Base-by-base conservation (phyloP, 2,113 vertebrate species). In the Aptenodytes forsteri region DNA sequence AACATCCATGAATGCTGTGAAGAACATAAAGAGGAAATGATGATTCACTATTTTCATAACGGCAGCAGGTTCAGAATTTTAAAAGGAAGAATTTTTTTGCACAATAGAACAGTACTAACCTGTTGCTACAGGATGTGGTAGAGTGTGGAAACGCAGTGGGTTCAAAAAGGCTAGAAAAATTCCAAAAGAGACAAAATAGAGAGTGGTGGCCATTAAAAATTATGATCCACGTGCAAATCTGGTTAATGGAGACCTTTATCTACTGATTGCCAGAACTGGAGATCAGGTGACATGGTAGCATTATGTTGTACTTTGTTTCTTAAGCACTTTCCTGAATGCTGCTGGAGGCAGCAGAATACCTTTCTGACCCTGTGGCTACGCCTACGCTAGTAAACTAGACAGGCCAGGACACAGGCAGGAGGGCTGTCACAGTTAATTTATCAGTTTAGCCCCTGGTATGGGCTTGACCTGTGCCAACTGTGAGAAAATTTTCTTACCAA, bases 1-100 rank as follows among this genome's bases (percentile, higher is more conserved):
- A 95, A 93, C 61, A 87, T 77, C 77, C 47, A 67, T 40, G n/a
- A 89, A 75, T 69, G 20, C 4, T 91, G 47, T 70, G 59, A 84
- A 87, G 52, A 92, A 87, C 23, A 81, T 46, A 71, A 95, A 89
- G 65, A 87, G 83, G 81, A 97, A 96, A 82, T 65, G 12, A 70
- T 92, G 91, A 97, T 52, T 85, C 84, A 87, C 50, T 54, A 21
- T 89, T 96, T 92, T 91, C 50, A n/a, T 55, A 89, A 78, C 76
- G 77, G 42, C 34, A 72, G 56, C 34, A 52, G 20, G 9, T 87
- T 89, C 46, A 91, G 67, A 71, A 87, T 54, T 62, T 3, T 46
- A 8, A 65, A 62, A 66, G 9, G 19, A 61, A 42, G 30, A 20
- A 1, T 11, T 49, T 36, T 64, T 78, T 66, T 79, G 44, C 64